Evolutionary conservation across 2,888 invertebrate species (phyloP).

Genomic region (Oscheius sp.): DNA sequence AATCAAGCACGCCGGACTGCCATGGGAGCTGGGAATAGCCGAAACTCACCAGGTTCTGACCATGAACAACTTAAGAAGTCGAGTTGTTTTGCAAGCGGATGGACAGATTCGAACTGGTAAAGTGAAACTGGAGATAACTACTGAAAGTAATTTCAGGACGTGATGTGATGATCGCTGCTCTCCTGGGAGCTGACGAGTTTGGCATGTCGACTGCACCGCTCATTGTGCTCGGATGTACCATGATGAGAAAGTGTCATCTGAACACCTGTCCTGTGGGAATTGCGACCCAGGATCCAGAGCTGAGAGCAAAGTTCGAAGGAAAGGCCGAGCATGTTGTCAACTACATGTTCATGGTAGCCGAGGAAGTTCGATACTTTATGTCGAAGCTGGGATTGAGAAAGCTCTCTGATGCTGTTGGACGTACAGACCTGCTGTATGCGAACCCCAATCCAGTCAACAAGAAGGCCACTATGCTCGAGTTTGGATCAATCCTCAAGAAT

Average conservation of each 20-base stretch:
- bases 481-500: slow-evolving; percentile 87
- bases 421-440: slow-evolving; percentile 86
- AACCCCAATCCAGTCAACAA: slow-evolving; percentile 81
- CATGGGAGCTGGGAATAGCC: slow-evolving; percentile 97
- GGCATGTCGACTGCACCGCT: slow-evolving; percentile 98
- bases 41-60: slow-evolving; percentile 90
- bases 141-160: slow-evolving; percentile 79
- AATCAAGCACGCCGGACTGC: slow-evolving; percentile 94
- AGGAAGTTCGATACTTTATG: slow-evolving; percentile 91
- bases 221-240: slow-evolving; percentile 97
- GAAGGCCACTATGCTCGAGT: slow-evolving; percentile 88
- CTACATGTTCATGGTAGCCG: slow-evolving; percentile 95
- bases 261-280: slow-evolving; percentile 99
- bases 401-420: slow-evolving; percentile 57
- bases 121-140: neutral
- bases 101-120: slow-evolving; percentile 89
- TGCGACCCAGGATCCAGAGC: slow-evolving; percentile 95
- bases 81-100: slow-evolving; percentile 94
- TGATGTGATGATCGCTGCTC: slow-evolving; percentile 93
- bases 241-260: slow-evolving; percentile 99
- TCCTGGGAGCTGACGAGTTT: slow-evolving; percentile 97
- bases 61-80: slow-evolving; percentile 79
- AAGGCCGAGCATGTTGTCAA: slow-evolving; percentile 97
- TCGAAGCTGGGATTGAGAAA: slow-evolving; percentile 88
- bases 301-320: slow-evolving; percentile 95